phyloP scores from a whole-genome alignment of 2,888 invertebrate genomes.

The Melikaiella ostensackeni region DNA sequence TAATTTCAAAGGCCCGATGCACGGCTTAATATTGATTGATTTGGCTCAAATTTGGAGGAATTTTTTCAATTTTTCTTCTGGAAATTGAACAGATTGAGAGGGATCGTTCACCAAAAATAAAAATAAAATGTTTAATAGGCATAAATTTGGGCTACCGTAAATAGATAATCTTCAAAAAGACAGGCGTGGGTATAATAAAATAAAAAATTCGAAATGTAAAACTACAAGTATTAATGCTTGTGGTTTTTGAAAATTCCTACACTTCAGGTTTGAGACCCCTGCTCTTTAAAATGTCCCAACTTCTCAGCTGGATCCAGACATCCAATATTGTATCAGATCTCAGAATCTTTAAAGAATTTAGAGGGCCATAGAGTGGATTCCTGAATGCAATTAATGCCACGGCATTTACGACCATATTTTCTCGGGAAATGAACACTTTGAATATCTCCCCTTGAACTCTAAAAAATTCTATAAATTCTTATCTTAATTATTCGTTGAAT shows the following conservation, averaged over 20 bases:
- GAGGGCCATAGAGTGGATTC: neutral
- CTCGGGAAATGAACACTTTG: neutral
- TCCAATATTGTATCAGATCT: constrained; percentile 12
- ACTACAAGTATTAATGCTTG: neutral
- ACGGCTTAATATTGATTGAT: too few species aligned
- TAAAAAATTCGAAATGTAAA: too few species aligned
- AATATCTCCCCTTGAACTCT: neutral
- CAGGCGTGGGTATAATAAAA: too few species aligned
- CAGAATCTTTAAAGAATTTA: constrained; percentile 4
- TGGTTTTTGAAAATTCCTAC: neutral
- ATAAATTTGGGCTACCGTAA: too few species aligned
- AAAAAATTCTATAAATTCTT: neutral
- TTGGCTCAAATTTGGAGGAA: too few species aligned
- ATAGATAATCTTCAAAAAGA: too few species aligned
- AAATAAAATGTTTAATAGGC: too few species aligned
- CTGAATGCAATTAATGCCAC: neutral
- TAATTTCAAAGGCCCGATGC: too few species aligned
- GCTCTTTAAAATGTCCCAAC: neutral
- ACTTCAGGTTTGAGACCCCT: neutral
- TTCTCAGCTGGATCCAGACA: constrained; percentile 13
- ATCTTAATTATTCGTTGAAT: neutral
- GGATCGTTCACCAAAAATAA: too few species aligned
- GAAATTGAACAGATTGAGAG: too few species aligned
- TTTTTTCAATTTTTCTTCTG: too few species aligned
- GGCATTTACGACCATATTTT: neutral